Evolutionary conservation across 2,113 vertebrate species (phyloP).

Genomic region (Stomatorhinus ivindoensis): DNA sequence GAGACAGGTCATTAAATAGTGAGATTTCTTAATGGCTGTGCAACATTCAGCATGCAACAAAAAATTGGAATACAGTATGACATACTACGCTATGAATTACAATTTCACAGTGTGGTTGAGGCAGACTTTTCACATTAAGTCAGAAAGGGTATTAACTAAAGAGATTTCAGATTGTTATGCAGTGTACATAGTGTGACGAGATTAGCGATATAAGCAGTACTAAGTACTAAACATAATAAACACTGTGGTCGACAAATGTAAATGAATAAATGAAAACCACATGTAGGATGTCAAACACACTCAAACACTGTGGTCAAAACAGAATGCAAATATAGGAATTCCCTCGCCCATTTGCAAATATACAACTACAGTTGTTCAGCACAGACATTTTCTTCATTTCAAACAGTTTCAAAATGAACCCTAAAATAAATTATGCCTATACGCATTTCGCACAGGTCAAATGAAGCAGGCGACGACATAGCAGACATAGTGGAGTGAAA

Average conservation of each 20-base stretch:
- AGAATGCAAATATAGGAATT: background rate
- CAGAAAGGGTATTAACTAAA: background rate
- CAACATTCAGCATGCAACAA: background rate
- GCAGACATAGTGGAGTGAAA: no score
- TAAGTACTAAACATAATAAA: background rate
- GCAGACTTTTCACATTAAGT: background rate
- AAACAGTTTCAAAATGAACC: background rate
- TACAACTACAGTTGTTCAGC: background rate
- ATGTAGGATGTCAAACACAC: background rate
- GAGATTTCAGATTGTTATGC: background rate
- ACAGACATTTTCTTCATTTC: background rate
- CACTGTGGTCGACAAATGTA: background rate
- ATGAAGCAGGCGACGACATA: background rate
- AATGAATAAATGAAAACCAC: background rate
- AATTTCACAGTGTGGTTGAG: no score
- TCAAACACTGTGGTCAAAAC: background rate
- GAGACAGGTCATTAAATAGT: background rate
- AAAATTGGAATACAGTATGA: no score
- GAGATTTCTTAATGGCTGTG: background rate
- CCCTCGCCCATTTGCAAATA: background rate
- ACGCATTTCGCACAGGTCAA: background rate
- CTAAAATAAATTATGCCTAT: background rate
- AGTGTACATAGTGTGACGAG: background rate
- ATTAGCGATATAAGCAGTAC: background rate
- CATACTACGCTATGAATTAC: no score